These are phyloP conservation scores for Drosophila murphyi DNA, from an alignment of 1,140 invertebrate species.

Conservation along the genomic window DNA sequence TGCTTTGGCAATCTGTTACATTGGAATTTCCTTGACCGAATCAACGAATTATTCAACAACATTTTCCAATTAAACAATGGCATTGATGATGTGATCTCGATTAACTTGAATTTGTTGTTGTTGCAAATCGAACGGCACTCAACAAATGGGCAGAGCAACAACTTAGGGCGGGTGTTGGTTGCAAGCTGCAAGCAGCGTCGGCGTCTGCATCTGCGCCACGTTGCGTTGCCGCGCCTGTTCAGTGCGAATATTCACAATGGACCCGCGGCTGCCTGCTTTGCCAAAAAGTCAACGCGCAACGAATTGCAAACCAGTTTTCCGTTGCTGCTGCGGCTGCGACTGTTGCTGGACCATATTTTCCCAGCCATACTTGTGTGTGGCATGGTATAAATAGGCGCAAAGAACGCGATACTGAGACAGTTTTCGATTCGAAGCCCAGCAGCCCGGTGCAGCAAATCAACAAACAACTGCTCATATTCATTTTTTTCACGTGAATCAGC, in stretches of 20 bases:
- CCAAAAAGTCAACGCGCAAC: conserved; percentile 35
- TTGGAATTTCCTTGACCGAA: conserved; percentile 28
- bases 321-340: background rate
- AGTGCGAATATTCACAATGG: conserved; percentile 36
- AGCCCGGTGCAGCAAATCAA: conserved; percentile 35
- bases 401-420: conserved; percentile 75
- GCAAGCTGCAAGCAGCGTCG: background rate
- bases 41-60: conserved; percentile 37
- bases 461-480: conserved; percentile 18
- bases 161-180: conserved; percentile 31
- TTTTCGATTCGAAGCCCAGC: conserved; percentile 53
- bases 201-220: conserved; percentile 4
- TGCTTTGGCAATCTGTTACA: conserved; percentile 13
- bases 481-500: conserved; percentile 47
- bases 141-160: conserved; percentile 43
- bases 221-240: conserved; percentile 43
- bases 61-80: conserved; percentile 76
- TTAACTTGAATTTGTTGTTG: conserved; percentile 46
- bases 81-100: conserved; percentile 39
- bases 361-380: conserved; percentile 28
- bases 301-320: conserved; percentile 37
- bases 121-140: conserved; percentile 47
- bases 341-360: conserved; percentile 55
- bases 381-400: conserved; percentile 76
- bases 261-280: conserved; percentile 49